Evolutionary conservation across 1,140 invertebrate species (phyloP), one percentile per base, ranked within the genome.

Genomic region (Brachionus calyciflorus): DNA sequence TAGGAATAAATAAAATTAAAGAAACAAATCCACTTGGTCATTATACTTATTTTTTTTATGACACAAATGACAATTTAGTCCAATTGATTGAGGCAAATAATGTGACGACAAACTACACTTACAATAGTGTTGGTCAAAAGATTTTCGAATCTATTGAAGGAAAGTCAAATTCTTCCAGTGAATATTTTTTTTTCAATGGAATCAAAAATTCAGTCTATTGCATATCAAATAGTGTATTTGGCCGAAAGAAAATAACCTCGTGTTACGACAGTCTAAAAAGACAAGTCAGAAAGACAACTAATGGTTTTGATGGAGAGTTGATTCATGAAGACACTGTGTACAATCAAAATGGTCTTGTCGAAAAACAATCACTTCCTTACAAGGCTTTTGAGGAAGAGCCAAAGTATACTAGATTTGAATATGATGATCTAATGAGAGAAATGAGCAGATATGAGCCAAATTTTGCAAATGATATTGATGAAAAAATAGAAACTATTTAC

Each of bases 341-440:
- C 49, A 51, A 51, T 10, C 19, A 51, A 51, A 51, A 51, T 51
- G 49, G 49, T 51, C 49, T 51, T 51, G 49, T 51, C 17, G 49
- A 51, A 51, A 51, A 51, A 19, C 49, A 51, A 51, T 51, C 49
- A 51, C 49, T 51, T 51, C 49, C 49, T 51, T 51, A 51, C 49
- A 51, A 51, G 49, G 17, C 49, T 24, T 51, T 51, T 51, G 49
- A 51, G 19, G 49, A 51, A 51, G 14, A 60, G 26, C 28, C 14
- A 0, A 60, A 30, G n/a, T 60, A 33, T 60, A 60, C 55, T 60
- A 26, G 55, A 30, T 30, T n/a, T 30, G 30, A 60, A 60, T 60
- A 60, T 30, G 55, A 60, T 60, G 55, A 60, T 60, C 24, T 60
- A 30, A 60, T 60, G 55, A 51, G 49, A 51, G 49, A 51, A 51